phyloP scores from a whole-genome alignment of 2,113 vertebrate species.

The Grus americana region DNA sequence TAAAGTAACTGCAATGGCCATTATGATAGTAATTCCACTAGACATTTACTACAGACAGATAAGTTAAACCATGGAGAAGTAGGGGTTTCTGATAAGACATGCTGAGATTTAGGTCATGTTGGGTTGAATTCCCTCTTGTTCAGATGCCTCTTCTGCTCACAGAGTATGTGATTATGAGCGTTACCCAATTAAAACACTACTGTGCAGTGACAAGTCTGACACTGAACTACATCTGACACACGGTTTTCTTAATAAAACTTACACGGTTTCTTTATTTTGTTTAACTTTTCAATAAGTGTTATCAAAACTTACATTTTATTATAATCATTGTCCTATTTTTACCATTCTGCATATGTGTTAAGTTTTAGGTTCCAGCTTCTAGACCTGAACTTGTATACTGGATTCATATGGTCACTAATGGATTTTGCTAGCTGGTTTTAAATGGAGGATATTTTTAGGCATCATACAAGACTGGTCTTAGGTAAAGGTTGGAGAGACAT shows the following conservation, averaged over 20 bases:
- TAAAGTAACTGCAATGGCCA: not conserved
- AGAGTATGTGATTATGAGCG: not conserved
- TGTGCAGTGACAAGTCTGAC: not conserved
- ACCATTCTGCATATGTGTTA: not conserved
- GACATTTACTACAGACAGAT: not conserved
- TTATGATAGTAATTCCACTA: not conserved
- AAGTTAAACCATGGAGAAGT: not conserved
- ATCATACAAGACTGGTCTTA: not conserved
- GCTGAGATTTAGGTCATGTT: constrained; percentile 20
- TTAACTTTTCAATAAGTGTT: not conserved
- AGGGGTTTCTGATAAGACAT: not conserved
- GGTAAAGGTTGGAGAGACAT: not conserved
- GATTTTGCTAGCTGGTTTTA: not conserved
- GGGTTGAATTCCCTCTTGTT: constrained; percentile 15
- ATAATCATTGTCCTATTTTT: not conserved
- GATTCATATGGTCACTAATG: not conserved
- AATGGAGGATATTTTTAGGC: not conserved
- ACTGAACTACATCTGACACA: not conserved
- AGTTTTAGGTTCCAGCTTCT: not conserved
- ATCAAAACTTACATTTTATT: not conserved
- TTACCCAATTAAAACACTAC: constrained; percentile 30
- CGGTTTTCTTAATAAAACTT: not conserved
- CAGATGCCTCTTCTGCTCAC: not conserved
- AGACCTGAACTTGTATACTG: not conserved
- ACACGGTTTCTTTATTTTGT: not conserved